Evolutionary conservation across 2,888 invertebrate genomes (phyloP).

Genomic region (Isoperla grammatica): DNA sequence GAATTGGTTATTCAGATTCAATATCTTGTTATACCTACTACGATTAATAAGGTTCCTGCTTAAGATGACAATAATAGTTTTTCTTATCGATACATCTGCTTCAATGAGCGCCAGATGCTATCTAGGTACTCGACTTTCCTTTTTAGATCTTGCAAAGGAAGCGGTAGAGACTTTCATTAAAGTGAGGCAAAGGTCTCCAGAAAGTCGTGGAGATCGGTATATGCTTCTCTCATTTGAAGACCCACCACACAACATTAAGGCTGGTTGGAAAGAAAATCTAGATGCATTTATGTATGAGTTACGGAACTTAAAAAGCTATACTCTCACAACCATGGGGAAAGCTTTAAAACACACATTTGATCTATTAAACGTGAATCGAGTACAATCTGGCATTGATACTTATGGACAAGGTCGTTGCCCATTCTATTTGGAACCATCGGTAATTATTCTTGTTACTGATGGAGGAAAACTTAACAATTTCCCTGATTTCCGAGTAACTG

Average conservation of each 20-base stretch:
- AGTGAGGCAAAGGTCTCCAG: conserved; percentile 90
- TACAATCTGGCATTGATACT: conserved; percentile 98
- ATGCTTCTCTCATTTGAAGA: conserved; percentile 99
- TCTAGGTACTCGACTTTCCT: conserved; percentile 85
- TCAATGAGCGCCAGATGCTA: conserved; percentile 99
- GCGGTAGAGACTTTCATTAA: conserved; percentile 98
- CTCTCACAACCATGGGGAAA: conserved; percentile 88
- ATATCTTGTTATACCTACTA: too few relatives aligned
- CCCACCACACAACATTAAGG: conserved; percentile 97
- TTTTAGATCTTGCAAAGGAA: conserved; percentile 97
- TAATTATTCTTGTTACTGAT: conserved; percentile 97
- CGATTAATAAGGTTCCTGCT: conserved; percentile 1
- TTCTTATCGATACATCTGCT: conserved; percentile 98
- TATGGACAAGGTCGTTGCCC: conserved; percentile 98
- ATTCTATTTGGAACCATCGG: conserved; percentile 94
- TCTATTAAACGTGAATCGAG: conserved; percentile 93
- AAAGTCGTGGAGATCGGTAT: conserved; percentile 94
- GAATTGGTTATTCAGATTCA: too few relatives aligned
- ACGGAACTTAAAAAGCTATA: conserved; percentile 90
- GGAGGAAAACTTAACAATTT: conserved; percentile 87
- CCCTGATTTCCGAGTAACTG: conserved; percentile 52
- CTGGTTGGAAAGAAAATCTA: conserved; percentile 98
- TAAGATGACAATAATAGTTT: conserved; percentile 98
- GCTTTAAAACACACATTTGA: conserved; percentile 96
- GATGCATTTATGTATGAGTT: conserved; percentile 96